Percentiles rank a stretch among this genome's conserved stretches.
phyloP scores from a whole-genome alignment of 2,888 invertebrate species.

The Luperina nickerlii region DNA sequence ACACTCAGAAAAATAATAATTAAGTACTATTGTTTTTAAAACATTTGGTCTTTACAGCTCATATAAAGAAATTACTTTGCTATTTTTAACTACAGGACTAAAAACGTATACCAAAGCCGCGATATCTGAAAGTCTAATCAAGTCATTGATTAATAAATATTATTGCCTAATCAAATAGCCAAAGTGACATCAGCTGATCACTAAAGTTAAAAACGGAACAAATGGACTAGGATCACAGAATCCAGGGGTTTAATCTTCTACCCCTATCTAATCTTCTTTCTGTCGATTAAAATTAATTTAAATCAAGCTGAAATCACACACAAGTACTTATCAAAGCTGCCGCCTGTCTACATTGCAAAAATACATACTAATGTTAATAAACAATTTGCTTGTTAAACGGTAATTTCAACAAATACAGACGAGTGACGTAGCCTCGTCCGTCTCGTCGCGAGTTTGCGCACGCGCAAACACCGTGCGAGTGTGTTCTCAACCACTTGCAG shows the following conservation, averaged over 20 bases:
- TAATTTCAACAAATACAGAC: conserved; percentile 57
- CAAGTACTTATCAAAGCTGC: conserved; percentile 7
- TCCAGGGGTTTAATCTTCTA: not conserved
- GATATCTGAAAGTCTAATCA: not conserved
- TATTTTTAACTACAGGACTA: conserved; percentile 3
- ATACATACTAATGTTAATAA: conserved; percentile 45
- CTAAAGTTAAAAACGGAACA: not conserved
- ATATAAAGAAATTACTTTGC: not conserved
- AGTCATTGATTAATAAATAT: not conserved
- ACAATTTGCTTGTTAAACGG: conserved; percentile 57
- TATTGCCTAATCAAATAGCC: not conserved
- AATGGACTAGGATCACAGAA: not conserved
- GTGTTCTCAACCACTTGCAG: conserved; percentile 54
- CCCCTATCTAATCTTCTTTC: not conserved
- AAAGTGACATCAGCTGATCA: not conserved
- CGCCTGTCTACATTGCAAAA: conserved; percentile 33
- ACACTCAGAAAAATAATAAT: conserved; percentile 45
- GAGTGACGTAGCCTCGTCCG: conserved; percentile 52
- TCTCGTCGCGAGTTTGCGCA: conserved; percentile 49
- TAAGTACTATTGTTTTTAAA: not conserved
- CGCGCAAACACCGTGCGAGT: conserved; percentile 60
- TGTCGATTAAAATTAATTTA: not conserved
- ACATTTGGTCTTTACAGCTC: conserved; percentile 11
- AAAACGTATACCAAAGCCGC: not conserved
- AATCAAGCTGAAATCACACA: conserved; percentile 1